Evolutionary conservation across 2,888 invertebrate genomes (phyloP), one percentile per base, ranked within the genome.

Genomic region (Marasmarcha lunaedactyla): DNA sequence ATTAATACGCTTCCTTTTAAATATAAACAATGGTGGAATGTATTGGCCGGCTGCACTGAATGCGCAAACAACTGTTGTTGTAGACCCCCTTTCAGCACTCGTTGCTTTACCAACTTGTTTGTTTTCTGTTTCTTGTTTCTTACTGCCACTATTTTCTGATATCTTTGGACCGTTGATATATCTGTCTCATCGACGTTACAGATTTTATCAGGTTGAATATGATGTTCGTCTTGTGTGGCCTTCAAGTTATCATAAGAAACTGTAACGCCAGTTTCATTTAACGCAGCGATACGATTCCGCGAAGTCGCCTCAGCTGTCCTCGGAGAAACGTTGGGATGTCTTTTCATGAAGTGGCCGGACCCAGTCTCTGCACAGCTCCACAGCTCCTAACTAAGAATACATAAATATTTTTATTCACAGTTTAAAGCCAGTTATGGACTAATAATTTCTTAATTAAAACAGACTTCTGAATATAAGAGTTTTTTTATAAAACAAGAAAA

Each of bases 241-340:
- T 33, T 34, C 12, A 14, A 30, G 13, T 36, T 42, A 9, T 33
- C 15, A 38, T 37, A 42, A 25, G 37, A 44, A 26, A 40, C 38
- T 14, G 42, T 33, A n/a, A n/a, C 26, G 27, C 40, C 40, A 27
- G 35, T 26, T 26, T 37, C 10, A 42, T 45, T 43, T 41, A 44
- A 44, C 9, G 46, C 43, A 35, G 39, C 45, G 6, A 40, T 46
- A 38, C 44, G 40, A 39, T 43, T 46, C 33, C 44, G n/a, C 34
- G 45, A 46, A 26, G 49, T 47, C 38, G 47, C 41, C 46, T 50
- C 46, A 35, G 49, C 46, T 14, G 38, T 47, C 38, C 46, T 42
- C 38, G 45, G 45, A 20, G 36, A 36, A 34, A 46, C 43, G 38
- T 37, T 37, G 12, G 45, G 44, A 15, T 47, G 43, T 46, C 48